Evolutionary conservation across 2,113 vertebrate genomes (phyloP), one percentile per base, ranked within the genome.

Genomic region (Apodemus sylvaticus): DNA sequence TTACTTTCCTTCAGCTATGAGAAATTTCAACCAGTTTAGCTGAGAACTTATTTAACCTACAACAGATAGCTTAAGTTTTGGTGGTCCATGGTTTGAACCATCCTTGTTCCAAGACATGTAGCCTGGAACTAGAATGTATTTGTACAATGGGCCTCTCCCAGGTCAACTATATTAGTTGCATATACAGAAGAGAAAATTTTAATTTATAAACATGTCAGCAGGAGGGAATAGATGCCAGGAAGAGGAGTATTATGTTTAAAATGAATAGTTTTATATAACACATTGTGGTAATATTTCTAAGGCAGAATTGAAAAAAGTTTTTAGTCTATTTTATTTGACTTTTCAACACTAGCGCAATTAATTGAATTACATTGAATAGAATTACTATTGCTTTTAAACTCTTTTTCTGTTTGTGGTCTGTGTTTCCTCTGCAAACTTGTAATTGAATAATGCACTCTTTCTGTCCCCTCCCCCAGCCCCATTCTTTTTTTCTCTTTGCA

Each of bases 271-370:
- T 89, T 55, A 36, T 74, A 81, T 22, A 7, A 48, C 19, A 70
- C 36, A 66, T 22, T 55, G 39, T 16, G 42, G 79, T 62, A 70
- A 90, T 26, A 51, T 9, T 17, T 62, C 58, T n/a, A 6, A 90
- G 55, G 19, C 0, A 5, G 51, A 81, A 89, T 45, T 48, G 45
- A 76, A 71, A 45, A 45, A 48, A 36, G 4, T 62, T 85, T 85
- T 76, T 20, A 48, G 12, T 64, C 6, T 88, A 6, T 94, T 90
- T 93, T 45, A 70, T 58, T 58, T 91, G 42, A 74, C 48, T 68
- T 88, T 51, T 58, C 74, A 90, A 73, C 20, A 62, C 17, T 48
- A 62, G 42, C 20, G 42, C 12, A 71, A 77, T 36, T 51, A 85
- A 76, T 12, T 68, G 82, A 53, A 51, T 68, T 1, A 29, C 26